Evolutionary conservation across 2,113 vertebrate species (phyloP).

Genomic region (Rhynchopsitta pachyrhyncha): DNA sequence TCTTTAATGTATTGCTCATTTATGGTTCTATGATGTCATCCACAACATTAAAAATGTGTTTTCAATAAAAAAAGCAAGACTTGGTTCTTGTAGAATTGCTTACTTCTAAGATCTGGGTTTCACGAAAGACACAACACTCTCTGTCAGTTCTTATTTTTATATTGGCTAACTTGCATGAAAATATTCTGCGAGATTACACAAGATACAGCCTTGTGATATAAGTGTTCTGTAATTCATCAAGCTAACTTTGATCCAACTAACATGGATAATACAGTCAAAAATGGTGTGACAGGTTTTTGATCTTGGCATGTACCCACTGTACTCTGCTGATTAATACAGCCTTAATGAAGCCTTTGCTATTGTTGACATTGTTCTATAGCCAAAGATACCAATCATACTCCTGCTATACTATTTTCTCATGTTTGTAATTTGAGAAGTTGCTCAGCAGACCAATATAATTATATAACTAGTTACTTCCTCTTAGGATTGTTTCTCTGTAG

Average conservation of each 20-base stretch:
- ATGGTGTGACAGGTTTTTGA: background rate
- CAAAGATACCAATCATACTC: background rate
- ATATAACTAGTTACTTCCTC: background rate
- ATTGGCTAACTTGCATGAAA: background rate
- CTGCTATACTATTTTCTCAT: background rate
- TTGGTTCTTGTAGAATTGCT: background rate
- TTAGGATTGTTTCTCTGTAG: background rate
- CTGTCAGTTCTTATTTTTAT: background rate
- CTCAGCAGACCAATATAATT: background rate
- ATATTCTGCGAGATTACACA: background rate
- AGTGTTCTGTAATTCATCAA: background rate
- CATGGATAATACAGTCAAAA: background rate
- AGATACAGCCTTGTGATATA: background rate
- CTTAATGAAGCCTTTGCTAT: background rate
- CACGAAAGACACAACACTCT: background rate
- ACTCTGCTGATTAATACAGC: background rate
- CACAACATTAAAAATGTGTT: background rate
- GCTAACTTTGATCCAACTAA: background rate
- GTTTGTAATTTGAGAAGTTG: background rate
- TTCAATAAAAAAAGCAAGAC: background rate
- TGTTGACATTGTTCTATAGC: background rate
- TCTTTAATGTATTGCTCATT: background rate
- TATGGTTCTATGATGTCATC: background rate
- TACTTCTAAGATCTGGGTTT: background rate
- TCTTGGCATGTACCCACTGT: background rate